Base-by-base conservation (phyloP, 23 tunicate genomes). In the Trididemnum miniatum region DNA sequence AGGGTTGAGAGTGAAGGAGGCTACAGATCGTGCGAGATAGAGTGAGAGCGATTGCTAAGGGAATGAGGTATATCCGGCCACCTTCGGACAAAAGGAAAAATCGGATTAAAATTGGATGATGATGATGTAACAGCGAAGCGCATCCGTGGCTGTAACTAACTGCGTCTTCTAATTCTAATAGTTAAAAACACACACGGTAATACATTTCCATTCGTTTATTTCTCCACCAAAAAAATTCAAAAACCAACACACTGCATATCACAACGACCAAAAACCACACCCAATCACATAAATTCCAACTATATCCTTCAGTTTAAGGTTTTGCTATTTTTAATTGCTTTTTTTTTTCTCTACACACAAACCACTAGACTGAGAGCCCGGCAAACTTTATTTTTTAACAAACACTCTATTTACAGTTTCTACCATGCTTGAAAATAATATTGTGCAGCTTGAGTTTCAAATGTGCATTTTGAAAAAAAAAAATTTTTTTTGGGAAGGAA, bases 371-470 rank as follows among this genome's bases (percentile, higher is more conserved):
- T 15, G 15, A 44, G 15, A 44, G 54, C 54, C 29, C 67, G 67
- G 67, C 67, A 12, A 25, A n/a, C 57, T 49, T 49, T 9, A 49
- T 9, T 49, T 18, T 62, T n/a, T n/a, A n/a, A 62, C 67, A 44
- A 44, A 44, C 12, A 44, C 67, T 12, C 67, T 62, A 62, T 62
- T 20, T 62, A 62, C 67, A 62, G 4, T 62, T 62, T 62, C 67
- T 12, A 62, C 67, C 67, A 62, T 62, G 67, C 67, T 4, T 12
- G 54, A 44, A 7, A 44, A 44, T n/a, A n/a, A n/a, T n/a, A n/a
- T n/a, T n/a, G n/a, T n/a, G n/a, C n/a, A n/a, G n/a, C n/a, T n/a
- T n/a, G n/a, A n/a, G n/a, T n/a, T n/a, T n/a, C n/a, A n/a, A n/a
- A n/a, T n/a, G n/a, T n/a, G n/a, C n/a, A n/a, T n/a, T n/a, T n/a